phyloP scores from a whole-genome alignment of 2,797 vertebrate genomes.

The Margarornis squamiger region DNA sequence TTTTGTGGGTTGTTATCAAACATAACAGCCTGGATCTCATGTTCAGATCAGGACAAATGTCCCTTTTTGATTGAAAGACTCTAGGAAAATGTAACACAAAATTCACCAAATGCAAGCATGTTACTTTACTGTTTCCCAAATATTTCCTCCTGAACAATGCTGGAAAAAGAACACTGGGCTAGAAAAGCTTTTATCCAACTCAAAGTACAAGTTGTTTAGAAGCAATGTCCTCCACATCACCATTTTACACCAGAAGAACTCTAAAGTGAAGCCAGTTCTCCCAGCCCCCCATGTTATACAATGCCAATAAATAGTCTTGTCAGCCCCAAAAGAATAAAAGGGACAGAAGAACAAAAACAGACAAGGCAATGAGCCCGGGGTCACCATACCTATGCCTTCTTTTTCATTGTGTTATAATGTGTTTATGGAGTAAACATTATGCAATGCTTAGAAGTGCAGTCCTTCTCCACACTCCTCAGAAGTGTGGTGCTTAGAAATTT shows the following conservation, averaged over 20 bases:
- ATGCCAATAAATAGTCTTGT: neutral
- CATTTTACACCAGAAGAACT: neutral
- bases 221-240: neutral
- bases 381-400: neutral
- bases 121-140: neutral
- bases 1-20: neutral
- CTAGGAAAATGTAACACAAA: neutral
- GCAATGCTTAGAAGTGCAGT: neutral
- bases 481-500: neutral
- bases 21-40: neutral
- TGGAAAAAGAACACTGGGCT: neutral
- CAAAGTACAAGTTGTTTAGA: neutral
- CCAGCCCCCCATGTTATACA: accelerated
- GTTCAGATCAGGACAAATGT: neutral
- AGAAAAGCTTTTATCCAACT: neutral
- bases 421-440: neutral
- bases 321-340: neutral
- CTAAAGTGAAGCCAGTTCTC: neutral
- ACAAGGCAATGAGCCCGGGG: neutral
- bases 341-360: accelerated
- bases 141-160: neutral
- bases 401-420: neutral
- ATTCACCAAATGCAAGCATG: accelerated
- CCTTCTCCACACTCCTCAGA: neutral
- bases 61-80: neutral